Conservation (phyloP, 53 echinoderm and acorn worm genomes). For the Astropecten irregularis region DNA sequence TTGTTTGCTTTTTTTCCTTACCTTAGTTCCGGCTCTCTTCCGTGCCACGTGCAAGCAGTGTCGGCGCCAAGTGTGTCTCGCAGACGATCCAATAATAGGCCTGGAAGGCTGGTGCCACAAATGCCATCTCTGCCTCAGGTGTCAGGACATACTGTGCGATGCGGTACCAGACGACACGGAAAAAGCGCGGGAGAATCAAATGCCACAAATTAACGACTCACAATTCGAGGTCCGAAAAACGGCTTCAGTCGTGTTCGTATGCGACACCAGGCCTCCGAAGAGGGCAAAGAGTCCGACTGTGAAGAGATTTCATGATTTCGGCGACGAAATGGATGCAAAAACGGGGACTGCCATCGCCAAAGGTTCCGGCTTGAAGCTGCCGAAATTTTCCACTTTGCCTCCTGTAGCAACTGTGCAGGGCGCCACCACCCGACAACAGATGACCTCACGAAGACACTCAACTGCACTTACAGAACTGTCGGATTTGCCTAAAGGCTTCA, state of each 20-base stretch:
- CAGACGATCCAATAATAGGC: conserved; percentile 78
- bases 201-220: not conserved
- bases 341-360: not conserved
- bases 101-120: conserved; percentile 90
- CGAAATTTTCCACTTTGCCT: not conserved
- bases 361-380: conserved; percentile 15
- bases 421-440: conserved; percentile 2
- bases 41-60: conserved; percentile 69
- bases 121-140: conserved; percentile 73
- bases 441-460: not conserved
- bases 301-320: not conserved
- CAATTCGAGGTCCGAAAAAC: conserved; percentile 54
- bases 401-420: not conserved
- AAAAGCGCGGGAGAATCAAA: not conserved
- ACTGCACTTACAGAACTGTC: not conserved
- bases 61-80: conserved; percentile 65
- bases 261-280: conserved; percentile 1
- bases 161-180: not conserved
- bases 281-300: not conserved
- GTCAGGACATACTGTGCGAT: conserved; percentile 79
- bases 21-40: conserved; percentile 71
- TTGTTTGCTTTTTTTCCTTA: not conserved
- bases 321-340: not conserved
- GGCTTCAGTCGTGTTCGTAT: conserved; percentile 66
- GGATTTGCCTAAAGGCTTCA: conserved; percentile 1